Percentiles rank a stretch among this genome's conserved stretches.
Conservation (phyloP, 2,797 vertebrate genomes). For the Aulostomus chinensis region DNA sequence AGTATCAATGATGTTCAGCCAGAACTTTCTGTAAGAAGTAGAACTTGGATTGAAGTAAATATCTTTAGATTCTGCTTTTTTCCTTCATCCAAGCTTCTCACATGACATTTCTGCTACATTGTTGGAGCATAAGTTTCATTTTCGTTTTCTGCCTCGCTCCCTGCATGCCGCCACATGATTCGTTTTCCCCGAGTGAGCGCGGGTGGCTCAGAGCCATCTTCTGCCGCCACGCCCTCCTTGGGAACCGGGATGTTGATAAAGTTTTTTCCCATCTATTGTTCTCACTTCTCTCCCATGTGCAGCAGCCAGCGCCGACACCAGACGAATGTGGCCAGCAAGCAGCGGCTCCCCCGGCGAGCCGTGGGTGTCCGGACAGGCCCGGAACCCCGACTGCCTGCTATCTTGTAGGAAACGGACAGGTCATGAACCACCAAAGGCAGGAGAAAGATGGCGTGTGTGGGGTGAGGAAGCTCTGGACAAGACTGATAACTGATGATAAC, state of each 20-base stretch:
- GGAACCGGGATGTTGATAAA: slow-evolving; percentile 70
- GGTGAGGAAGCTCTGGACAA: slow-evolving; percentile 53
- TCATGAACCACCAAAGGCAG: slow-evolving; percentile 9
- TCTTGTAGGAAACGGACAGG: slow-evolving; percentile 57
- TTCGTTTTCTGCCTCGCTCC: not conserved
- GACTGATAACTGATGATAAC: slow-evolving; percentile 38
- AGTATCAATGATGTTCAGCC: too few relatives aligned
- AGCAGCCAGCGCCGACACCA: slow-evolving; percentile 7
- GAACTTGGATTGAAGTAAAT: too few relatives aligned
- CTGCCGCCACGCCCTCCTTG: slow-evolving; percentile 60
- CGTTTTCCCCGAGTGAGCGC: too few relatives aligned
- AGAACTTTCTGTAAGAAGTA: too few relatives aligned
- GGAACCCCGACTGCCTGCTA: slow-evolving; percentile 19
- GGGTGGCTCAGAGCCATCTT: slow-evolving; percentile 26
- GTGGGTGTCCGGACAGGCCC: slow-evolving; percentile 1
- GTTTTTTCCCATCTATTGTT: slow-evolving; percentile 69
- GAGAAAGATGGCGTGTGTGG: slow-evolving; percentile 8
- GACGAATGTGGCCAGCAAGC: slow-evolving; percentile 15
- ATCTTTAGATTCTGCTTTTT: too few relatives aligned
- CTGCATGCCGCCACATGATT: too few relatives aligned
- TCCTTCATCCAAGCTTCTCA: too few relatives aligned
- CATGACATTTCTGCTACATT: too few relatives aligned
- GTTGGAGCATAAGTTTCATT: not conserved
- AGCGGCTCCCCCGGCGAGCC: not conserved
- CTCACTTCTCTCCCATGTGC: slow-evolving; percentile 44